Evolutionary conservation across 2,888 invertebrate genomes (phyloP).

Genomic region (Apodemia zela): DNA sequence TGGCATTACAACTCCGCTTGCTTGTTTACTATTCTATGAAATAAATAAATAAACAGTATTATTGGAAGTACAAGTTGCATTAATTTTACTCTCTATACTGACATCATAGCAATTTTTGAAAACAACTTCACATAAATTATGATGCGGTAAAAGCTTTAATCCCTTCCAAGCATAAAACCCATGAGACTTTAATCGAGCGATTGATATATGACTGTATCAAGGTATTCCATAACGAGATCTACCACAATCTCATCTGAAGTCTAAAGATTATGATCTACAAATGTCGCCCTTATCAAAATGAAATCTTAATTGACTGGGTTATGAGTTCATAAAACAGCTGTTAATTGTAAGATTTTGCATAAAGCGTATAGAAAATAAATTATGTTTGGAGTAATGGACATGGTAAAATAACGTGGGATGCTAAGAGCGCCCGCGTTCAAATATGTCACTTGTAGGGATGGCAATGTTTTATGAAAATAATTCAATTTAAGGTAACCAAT

Average conservation of each 20-base stretch:
- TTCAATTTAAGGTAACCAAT: background rate
- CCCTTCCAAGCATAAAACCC: background rate
- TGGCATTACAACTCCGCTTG: too few species aligned
- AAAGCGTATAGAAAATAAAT: conserved; percentile 64
- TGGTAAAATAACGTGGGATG: conserved; percentile 56
- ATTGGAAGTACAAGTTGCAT: too few species aligned
- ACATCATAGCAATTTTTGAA: background rate
- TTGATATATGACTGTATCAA: conserved; percentile 15
- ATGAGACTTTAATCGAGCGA: conserved; percentile 4
- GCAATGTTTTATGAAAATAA: background rate
- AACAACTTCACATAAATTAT: background rate
- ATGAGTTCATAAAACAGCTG: conserved; percentile 67
- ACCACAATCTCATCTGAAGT: conserved; percentile 9
- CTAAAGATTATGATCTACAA: conserved; percentile 38
- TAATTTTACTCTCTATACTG: background rate
- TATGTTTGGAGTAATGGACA: conserved; percentile 52
- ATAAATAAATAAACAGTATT: too few species aligned
- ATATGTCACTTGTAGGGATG: conserved; percentile 55
- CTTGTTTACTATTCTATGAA: too few species aligned
- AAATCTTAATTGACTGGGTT: conserved; percentile 69
- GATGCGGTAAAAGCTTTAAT: background rate
- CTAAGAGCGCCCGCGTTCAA: conserved; percentile 48
- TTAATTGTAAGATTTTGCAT: conserved; percentile 73
- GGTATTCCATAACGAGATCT: conserved; percentile 6
- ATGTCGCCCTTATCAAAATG: conserved; percentile 66